phyloP scores from a whole-genome alignment of 2,888 invertebrate species.

The Acronicta alni region DNA sequence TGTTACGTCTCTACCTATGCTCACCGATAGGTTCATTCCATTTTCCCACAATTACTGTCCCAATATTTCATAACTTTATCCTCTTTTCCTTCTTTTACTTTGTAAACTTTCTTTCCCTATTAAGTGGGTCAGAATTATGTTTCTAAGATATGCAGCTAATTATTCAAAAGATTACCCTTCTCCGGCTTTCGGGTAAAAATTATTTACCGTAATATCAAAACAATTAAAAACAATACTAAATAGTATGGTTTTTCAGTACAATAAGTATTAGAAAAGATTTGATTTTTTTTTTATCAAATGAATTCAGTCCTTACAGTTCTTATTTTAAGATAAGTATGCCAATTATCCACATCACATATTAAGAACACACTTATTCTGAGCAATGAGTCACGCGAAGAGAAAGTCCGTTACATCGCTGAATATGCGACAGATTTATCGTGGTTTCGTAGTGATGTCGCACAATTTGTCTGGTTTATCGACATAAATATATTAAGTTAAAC shows the following conservation, averaged over 20 bases:
- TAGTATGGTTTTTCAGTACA: not conserved
- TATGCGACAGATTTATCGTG: constrained; percentile 89
- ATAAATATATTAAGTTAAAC: constrained; percentile 18
- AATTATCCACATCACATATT: constrained; percentile 87
- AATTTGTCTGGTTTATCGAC: constrained; percentile 49
- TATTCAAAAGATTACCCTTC: too few relatives aligned
- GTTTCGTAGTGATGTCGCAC: constrained; percentile 72
- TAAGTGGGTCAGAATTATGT: too few relatives aligned
- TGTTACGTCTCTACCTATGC: too few relatives aligned
- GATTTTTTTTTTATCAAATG: constrained; percentile 2
- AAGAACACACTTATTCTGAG: constrained; percentile 85
- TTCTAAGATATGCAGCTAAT: too few relatives aligned
- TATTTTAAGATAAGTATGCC: constrained; percentile 84
- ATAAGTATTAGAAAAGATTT: not conserved
- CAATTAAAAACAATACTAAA: too few relatives aligned
- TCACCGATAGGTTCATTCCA: too few relatives aligned
- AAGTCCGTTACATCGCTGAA: constrained; percentile 89
- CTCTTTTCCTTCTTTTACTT: too few relatives aligned
- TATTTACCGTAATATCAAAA: too few relatives aligned
- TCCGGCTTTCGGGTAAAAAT: too few relatives aligned
- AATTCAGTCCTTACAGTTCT: constrained; percentile 51
- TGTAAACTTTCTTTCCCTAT: too few relatives aligned
- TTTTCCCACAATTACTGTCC: too few relatives aligned
- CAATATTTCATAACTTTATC: too few relatives aligned
- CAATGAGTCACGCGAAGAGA: constrained; percentile 86